phyloP scores from a whole-genome alignment of 2,888 invertebrate genomes.

The Ectemnius lituratus region DNA sequence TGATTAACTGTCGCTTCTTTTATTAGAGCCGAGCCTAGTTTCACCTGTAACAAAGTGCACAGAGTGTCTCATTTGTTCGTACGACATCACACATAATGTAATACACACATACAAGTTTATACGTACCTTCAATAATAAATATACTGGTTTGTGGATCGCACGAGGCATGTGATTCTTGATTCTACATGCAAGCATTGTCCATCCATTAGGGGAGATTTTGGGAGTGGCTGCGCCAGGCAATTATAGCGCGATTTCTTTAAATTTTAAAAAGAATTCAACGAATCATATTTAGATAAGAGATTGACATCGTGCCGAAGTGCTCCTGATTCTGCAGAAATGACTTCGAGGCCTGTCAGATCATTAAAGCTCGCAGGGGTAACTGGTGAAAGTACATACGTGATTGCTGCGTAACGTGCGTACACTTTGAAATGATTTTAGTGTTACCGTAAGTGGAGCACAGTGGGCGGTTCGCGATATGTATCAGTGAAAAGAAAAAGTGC shows the following conservation, averaged over 20 bases:
- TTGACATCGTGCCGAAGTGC: no score
- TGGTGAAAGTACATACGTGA: slow-evolving; percentile 50
- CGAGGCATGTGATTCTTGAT: slow-evolving; percentile 51
- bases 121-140: slow-evolving; percentile 55
- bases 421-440: slow-evolving; percentile 31
- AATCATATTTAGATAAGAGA: no score
- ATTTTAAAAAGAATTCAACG: no score
- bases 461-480: slow-evolving; percentile 45
- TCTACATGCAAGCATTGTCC: slow-evolving; percentile 17
- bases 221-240: neutral
- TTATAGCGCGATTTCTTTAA: no score
- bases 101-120: slow-evolving; percentile 30
- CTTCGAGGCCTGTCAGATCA: slow-evolving; percentile 36
- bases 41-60: slow-evolving; percentile 40
- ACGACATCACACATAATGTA: slow-evolving; percentile 43
- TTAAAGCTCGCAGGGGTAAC: slow-evolving; percentile 31
- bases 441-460: slow-evolving; percentile 39
- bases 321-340: slow-evolving; percentile 24
- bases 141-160: slow-evolving; percentile 55
- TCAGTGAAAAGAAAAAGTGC: slow-evolving; percentile 11
- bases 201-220: slow-evolving; percentile 10
- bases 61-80: slow-evolving; percentile 34
- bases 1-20: slow-evolving; percentile 35
- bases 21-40: slow-evolving; percentile 26
- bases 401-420: slow-evolving; percentile 44